Base-by-base conservation (phyloP, 2,888 invertebrate genomes). In the Rhaphigaster nebulosa region DNA sequence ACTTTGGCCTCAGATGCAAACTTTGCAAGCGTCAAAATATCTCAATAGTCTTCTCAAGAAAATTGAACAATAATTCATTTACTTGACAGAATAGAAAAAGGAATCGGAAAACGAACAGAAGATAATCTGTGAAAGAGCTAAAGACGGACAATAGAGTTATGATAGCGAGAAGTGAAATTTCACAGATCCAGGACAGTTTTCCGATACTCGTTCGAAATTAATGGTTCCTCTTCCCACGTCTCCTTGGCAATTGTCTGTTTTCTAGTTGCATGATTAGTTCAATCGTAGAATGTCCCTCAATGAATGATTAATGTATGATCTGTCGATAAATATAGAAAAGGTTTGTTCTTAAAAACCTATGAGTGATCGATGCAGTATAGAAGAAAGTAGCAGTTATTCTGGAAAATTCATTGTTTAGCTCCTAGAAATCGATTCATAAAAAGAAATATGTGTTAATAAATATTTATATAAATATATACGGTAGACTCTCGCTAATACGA, bases 191-290 rank as follows among this genome's bases (percentile, higher is more conserved):
- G 6, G 38, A 76, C 38, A 76, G 34, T 65, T 65, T 65, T 65
- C 65, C 65, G 65, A 65, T 65, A 65, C 65, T 65, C 13, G 60
- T 65, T 65, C 65, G 29, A 65, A 65, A 65, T 65, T 65, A 65
- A 65, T 65, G 65, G 65, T 65, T 65, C 65, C 15, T 3, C 29
- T 65, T 29, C 65, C 15, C 2, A 29, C 29, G 20, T 70, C 70
- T 70, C 34, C 70, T 70, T 70, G 20, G 70, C 34, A 70, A 70
- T 70, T 34, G 70, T 34, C 12, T 34, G 20, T 18, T 34, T 34
- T 70, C 34, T 70, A 70, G 20, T 20, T 20, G 18, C 70, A 29
- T 29, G 65, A 29, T 65, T 65, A 70, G 70, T 8, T 38, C 5
- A 15, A 20, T 76, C 38, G 18, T 2, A 76, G 70, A 20, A 6